Conservation (phyloP, 2,113 vertebrate species). For the Pituophis catenifer region DNA sequence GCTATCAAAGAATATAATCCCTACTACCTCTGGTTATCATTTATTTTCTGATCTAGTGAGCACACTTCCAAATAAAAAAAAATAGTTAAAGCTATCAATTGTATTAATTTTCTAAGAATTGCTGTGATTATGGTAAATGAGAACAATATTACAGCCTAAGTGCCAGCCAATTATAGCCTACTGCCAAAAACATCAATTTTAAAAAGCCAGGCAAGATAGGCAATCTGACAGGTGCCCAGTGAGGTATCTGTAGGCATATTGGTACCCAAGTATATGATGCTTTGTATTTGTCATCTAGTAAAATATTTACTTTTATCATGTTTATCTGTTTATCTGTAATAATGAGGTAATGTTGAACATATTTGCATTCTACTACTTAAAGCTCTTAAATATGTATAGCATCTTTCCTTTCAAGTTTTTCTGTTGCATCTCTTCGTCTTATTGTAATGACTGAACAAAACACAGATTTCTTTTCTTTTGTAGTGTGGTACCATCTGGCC, state of each 20-base stretch:
- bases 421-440: not conserved
- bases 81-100: not conserved
- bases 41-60: not conserved
- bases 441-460: not conserved
- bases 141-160: not conserved
- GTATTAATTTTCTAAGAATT: not conserved
- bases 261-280: not conserved
- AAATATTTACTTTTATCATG: not conserved
- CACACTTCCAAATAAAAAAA: not conserved
- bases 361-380: not conserved
- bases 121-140: not conserved
- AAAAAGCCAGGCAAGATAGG: not conserved
- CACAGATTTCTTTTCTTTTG: not conserved
- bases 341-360: not conserved
- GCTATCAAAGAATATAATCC: not conserved
- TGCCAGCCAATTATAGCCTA: not conserved
- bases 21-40: not conserved
- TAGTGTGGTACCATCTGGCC: not conserved
- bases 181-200: not conserved
- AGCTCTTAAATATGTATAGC: not conserved
- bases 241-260: not conserved
- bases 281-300: not conserved
- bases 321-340: not conserved
- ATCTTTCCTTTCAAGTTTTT: not conserved
- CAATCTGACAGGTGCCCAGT: not conserved